phyloP scores from a whole-genome alignment of 2,113 vertebrate genomes.

The Pseudorhombus dupliciocellatus region DNA sequence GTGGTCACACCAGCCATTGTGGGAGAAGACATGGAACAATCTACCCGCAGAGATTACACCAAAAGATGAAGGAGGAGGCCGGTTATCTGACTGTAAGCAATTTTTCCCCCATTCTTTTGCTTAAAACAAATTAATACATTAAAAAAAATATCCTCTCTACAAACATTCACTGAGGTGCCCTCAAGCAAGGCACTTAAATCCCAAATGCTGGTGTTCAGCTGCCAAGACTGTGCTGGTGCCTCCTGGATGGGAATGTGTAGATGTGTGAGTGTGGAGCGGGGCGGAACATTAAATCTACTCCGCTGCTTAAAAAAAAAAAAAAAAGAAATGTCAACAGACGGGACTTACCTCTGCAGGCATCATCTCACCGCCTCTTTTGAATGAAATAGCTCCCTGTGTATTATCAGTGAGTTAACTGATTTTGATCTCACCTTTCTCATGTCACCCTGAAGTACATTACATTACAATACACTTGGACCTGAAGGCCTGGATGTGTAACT shows the following conservation, averaged over 20 bases:
- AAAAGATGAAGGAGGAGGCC: constrained; percentile 20
- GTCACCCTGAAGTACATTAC: neutral
- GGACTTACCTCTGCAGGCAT: constrained; percentile 7
- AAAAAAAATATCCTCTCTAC: neutral
- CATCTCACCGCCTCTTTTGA: neutral
- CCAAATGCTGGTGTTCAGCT: constrained; percentile 27
- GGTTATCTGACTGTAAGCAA: constrained; percentile 9
- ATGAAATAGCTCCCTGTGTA: neutral
- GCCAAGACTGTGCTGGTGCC: constrained; percentile 9
- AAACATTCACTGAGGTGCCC: constrained; percentile 30
- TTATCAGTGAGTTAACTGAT: neutral
- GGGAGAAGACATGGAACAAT: neutral
- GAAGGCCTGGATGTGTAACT: neutral
- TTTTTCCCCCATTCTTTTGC: neutral
- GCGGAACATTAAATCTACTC: constrained; percentile 2
- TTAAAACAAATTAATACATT: constrained; percentile 20
- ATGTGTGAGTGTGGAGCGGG: neutral
- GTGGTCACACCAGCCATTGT: neutral
- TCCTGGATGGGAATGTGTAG: constrained; percentile 8
- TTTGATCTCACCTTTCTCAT: neutral
- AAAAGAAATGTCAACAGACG: constrained; percentile 19
- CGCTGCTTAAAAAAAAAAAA: constrained; percentile 2
- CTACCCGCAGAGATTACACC: constrained; percentile 12
- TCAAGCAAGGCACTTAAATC: constrained; percentile 32
- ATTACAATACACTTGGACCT: too few species aligned